Percentiles rank a stretch among this genome's conserved stretches.
phyloP scores from a whole-genome alignment of 2,113 vertebrate species.

The Podiceps cristatus region DNA sequence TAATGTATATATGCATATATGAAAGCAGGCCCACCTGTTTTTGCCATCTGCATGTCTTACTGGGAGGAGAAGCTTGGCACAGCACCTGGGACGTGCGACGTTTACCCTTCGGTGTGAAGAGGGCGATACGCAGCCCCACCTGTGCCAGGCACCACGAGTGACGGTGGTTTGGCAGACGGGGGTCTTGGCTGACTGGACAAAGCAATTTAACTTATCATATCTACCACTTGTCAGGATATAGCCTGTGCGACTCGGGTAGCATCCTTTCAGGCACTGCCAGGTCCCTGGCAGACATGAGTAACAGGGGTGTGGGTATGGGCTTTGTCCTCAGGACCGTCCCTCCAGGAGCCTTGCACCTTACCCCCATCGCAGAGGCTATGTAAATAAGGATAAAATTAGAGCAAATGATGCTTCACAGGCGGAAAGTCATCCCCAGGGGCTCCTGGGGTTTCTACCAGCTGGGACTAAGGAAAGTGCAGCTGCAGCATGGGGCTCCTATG shows the following conservation, averaged over 20 bases:
- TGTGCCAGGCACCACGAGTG: neutral
- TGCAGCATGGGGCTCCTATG: neutral
- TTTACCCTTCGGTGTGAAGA: neutral
- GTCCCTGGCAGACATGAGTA: neutral
- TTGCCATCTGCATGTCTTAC: neutral
- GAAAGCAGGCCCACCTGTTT: neutral
- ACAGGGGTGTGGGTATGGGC: neutral
- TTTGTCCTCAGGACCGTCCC: neutral
- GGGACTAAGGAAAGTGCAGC: neutral
- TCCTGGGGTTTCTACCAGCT: neutral
- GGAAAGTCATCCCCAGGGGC: neutral
- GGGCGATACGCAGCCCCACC: neutral
- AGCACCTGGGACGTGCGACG: fast-evolving
- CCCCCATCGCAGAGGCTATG: neutral
- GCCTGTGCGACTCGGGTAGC: neutral
- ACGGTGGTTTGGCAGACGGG: neutral
- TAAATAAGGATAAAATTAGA: neutral
- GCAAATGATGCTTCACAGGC: neutral
- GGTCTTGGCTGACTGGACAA: neutral
- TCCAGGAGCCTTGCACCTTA: neutral
- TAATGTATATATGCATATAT: no score
- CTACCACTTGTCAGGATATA: neutral
- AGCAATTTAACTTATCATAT: neutral
- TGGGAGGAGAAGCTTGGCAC: neutral
- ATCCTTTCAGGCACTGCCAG: neutral